phyloP scores from a whole-genome alignment of 2,797 vertebrate species.

The Lepus oiostolus region DNA sequence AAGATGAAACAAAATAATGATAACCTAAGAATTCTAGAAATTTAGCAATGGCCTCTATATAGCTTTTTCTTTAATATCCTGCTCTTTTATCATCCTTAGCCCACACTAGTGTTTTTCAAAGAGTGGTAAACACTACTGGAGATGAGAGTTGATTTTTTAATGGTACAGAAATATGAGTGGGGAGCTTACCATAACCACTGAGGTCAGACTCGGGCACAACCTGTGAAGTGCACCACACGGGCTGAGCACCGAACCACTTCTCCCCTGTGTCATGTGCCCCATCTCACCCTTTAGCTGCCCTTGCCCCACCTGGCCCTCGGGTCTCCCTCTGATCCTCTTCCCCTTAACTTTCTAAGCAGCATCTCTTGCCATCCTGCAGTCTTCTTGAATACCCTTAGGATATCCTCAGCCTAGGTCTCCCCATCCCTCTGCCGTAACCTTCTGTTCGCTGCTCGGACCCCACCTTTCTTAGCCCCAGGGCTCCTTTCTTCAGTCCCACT shows the following conservation, averaged over 20 bases:
- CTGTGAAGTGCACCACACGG: not conserved
- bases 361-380: not conserved
- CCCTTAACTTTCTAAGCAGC: not conserved
- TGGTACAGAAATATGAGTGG: too few relatives aligned
- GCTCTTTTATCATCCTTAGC: not conserved
- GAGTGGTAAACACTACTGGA: not conserved
- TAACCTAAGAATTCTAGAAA: conserved; percentile 14
- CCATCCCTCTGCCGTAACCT: not conserved
- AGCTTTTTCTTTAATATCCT: not conserved
- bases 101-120: not conserved
- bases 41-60: not conserved
- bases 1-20: not conserved
- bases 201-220: not conserved
- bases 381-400: not conserved
- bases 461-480: not conserved
- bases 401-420: not conserved
- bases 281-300: not conserved
- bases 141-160: not conserved
- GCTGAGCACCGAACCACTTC: not conserved
- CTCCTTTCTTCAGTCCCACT: not conserved
- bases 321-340: not conserved
- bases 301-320: not conserved
- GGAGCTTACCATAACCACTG: not conserved
- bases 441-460: not conserved
- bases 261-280: not conserved